These are phyloP conservation scores for Ibycter americanus DNA, from an alignment of 2,797 vertebrate genomes.

Conservation along the genomic window DNA sequence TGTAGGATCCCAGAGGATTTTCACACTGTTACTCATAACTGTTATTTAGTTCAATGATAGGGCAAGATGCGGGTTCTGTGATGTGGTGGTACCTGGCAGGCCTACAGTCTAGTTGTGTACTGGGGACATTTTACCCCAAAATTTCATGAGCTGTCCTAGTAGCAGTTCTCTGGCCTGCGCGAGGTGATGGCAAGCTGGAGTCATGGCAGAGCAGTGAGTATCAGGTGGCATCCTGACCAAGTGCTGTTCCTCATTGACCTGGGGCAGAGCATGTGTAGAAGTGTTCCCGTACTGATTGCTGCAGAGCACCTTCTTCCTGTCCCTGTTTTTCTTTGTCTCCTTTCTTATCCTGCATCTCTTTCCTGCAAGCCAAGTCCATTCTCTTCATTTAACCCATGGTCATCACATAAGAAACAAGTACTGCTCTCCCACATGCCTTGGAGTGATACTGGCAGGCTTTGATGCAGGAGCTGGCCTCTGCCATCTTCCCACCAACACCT, in stretches of 20 bases:
- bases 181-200: neutral
- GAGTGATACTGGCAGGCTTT: neutral
- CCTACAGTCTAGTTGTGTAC: neutral
- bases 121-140: neutral
- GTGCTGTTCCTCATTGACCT: neutral
- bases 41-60: neutral
- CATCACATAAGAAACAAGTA: neutral
- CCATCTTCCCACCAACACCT: neutral
- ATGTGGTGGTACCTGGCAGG: neutral
- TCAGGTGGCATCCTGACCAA: neutral
- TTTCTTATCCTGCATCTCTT: neutral
- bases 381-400: neutral
- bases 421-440: neutral
- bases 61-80: rapidly evolving
- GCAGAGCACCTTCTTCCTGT: neutral
- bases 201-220: neutral
- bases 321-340: neutral
- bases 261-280: neutral
- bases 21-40: neutral
- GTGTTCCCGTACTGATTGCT: neutral
- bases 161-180: rapidly evolving
- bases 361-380: neutral
- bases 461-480: neutral
- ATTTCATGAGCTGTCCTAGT: rapidly evolving
- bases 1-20: neutral